Conservation (phyloP, 2,797 vertebrate species). For the Bradypus variegatus region DNA sequence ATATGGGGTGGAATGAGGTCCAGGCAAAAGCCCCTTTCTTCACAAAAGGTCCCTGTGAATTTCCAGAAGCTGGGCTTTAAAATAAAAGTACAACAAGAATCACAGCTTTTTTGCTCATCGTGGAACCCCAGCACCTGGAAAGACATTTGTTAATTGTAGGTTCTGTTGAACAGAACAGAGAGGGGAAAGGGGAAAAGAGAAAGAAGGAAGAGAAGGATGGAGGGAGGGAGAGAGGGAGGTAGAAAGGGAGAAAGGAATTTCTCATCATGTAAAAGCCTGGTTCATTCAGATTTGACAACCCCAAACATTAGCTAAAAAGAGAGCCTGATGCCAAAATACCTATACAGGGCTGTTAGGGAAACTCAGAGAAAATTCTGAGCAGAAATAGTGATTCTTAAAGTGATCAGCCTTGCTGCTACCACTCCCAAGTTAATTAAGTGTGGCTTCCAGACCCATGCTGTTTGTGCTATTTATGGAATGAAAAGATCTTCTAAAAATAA, state of each 20-base stretch:
- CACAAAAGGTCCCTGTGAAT: not conserved
- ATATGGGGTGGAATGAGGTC: not conserved
- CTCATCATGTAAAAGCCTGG: not conserved
- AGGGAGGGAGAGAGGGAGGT: not conserved
- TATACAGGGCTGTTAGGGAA: not conserved
- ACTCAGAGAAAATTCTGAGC: not conserved
- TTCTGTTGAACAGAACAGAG: not conserved
- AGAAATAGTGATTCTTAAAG: constrained; percentile 35
- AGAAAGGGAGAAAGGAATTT: not conserved
- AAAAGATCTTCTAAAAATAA: constrained; percentile 54
- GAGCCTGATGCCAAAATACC: not conserved
- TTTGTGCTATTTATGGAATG: constrained; percentile 46
- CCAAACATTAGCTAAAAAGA: not conserved
- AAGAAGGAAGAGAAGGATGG: not conserved
- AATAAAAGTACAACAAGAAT: not conserved
- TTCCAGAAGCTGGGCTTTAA: not conserved
- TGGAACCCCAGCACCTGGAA: not conserved
- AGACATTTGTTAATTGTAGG: not conserved
- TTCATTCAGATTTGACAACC: not conserved
- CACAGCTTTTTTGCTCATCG: accelerated
- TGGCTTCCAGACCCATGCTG: not conserved
- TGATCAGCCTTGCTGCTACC: not conserved
- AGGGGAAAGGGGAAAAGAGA: accelerated
- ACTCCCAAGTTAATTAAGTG: constrained; percentile 43
- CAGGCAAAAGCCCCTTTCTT: not conserved